A percentile compares a stretch with the other conserved stretches of the same genome.
phyloP scores from a whole-genome alignment of 1,140 invertebrate species.

The Drosophila simulans region DNA sequence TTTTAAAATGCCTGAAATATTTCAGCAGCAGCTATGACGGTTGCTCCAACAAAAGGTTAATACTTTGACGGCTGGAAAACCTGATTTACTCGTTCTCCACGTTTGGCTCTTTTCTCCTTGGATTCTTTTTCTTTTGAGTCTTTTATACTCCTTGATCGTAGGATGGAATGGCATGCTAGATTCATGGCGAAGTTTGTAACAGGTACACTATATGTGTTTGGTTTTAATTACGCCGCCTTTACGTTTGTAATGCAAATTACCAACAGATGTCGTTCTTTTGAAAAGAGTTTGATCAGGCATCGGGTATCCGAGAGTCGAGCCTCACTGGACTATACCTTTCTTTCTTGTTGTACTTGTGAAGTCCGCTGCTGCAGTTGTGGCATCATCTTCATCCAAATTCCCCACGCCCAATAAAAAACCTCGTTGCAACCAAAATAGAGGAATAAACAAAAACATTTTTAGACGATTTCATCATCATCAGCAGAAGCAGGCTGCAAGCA shows the following conservation, averaged over 20 bases:
- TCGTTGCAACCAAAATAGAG: slow-evolving; percentile 27
- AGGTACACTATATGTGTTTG: too few species aligned
- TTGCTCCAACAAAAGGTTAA: slow-evolving; percentile 68
- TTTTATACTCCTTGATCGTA: slow-evolving; percentile 17
- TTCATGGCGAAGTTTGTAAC: too few species aligned
- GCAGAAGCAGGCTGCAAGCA: slow-evolving; percentile 18
- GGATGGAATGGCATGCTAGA: too few species aligned
- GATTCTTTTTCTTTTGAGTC: slow-evolving; percentile 19
- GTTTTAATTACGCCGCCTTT: too few species aligned
- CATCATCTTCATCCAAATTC: not conserved
- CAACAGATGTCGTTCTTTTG: too few species aligned
- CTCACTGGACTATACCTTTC: too few species aligned
- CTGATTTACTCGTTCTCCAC: slow-evolving; percentile 78
- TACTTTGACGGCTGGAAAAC: slow-evolving; percentile 75
- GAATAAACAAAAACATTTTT: slow-evolving; percentile 74
- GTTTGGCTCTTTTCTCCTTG: slow-evolving; percentile 1
- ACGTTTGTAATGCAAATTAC: too few species aligned
- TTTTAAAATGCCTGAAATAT: slow-evolving; percentile 73
- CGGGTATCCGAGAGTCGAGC: too few species aligned
- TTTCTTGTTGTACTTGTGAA: slow-evolving; percentile 16
- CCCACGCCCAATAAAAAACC: not conserved
- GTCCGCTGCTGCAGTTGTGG: slow-evolving; percentile 28
- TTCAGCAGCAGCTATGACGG: slow-evolving; percentile 55
- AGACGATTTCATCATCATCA: slow-evolving; percentile 61
- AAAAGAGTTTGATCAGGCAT: too few species aligned